Conservation (phyloP, 2,113 vertebrate species). For the Picathartes gymnocephalus region DNA sequence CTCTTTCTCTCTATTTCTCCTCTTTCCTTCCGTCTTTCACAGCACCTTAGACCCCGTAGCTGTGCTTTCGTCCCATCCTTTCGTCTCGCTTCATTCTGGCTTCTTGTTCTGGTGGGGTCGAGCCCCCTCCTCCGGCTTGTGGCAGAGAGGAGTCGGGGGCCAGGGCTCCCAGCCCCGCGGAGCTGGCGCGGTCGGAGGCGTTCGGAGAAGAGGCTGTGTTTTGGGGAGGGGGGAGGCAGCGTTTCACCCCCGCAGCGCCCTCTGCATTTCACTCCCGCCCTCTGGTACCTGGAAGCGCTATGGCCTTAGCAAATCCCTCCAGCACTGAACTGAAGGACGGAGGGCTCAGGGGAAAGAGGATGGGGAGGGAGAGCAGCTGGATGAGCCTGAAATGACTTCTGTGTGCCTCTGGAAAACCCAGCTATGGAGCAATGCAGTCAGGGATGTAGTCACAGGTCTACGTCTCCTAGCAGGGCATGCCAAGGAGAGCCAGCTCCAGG, state of each 20-base stretch:
- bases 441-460: background rate
- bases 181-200: background rate
- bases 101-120: conserved; percentile 19
- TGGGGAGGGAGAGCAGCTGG: conserved; percentile 12
- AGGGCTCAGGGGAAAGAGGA: background rate
- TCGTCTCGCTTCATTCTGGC: conserved; percentile 67
- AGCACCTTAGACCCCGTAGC: conserved; percentile 56
- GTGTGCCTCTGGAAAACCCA: conserved; percentile 6
- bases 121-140: background rate
- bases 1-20: conserved; percentile 4
- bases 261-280: conserved; percentile 42
- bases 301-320: conserved; percentile 30
- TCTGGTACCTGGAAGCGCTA: conserved; percentile 70
- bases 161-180: background rate
- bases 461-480: background rate
- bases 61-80: conserved; percentile 64
- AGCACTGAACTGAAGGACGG: background rate
- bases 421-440: background rate
- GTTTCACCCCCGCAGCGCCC: conserved; percentile 48
- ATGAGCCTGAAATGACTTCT: background rate
- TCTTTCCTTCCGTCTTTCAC: conserved; percentile 10
- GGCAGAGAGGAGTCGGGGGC: background rate
- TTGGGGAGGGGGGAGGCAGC: conserved; percentile 42
- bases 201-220: conserved; percentile 1
- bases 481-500: conserved; percentile 36